These are phyloP conservation scores for Phallusia fumigata DNA, from an alignment of 23 tunicate species.

Conservation along the genomic window DNA sequence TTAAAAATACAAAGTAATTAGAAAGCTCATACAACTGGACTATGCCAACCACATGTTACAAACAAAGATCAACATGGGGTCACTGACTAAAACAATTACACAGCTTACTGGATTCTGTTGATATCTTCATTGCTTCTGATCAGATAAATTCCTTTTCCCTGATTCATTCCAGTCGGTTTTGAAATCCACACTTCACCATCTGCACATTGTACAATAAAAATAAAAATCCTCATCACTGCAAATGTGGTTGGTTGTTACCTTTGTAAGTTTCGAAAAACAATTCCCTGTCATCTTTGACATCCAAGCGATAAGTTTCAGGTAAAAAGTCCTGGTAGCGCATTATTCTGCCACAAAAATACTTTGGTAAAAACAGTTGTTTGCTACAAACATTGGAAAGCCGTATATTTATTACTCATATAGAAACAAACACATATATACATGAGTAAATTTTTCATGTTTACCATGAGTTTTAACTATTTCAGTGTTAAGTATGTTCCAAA, in stretches of 20 bases:
- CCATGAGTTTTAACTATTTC: too few relatives aligned
- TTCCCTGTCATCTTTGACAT: constrained; percentile 84
- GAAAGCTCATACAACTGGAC: too few relatives aligned
- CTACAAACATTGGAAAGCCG: too few relatives aligned
- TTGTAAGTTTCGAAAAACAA: constrained; percentile 63
- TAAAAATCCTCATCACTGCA: too few relatives aligned
- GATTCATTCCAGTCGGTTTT: constrained; percentile 92
- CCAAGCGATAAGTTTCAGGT: constrained; percentile 88
- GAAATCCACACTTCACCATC: constrained; percentile 93
- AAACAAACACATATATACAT: too few relatives aligned
- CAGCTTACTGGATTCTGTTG: constrained; percentile 48
- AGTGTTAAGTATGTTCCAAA: too few relatives aligned
- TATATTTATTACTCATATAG: too few relatives aligned
- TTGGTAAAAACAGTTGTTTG: too few relatives aligned
- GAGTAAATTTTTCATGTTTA: too few relatives aligned
- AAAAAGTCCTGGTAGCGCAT: constrained; percentile 84
- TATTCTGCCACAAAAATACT: constrained; percentile 33
- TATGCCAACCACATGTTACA: too few relatives aligned
- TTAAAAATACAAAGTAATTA: too few relatives aligned
- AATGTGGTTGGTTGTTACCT: constrained; percentile 24
- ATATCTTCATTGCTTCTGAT: constrained; percentile 66
- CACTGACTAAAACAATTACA: too few relatives aligned
- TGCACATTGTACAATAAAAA: background rate
- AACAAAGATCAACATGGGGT: background rate
- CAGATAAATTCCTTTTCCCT: constrained; percentile 89